Evolutionary conservation across 2,113 vertebrate genomes (phyloP).

Genomic region (Dasyurus viverrinus): DNA sequence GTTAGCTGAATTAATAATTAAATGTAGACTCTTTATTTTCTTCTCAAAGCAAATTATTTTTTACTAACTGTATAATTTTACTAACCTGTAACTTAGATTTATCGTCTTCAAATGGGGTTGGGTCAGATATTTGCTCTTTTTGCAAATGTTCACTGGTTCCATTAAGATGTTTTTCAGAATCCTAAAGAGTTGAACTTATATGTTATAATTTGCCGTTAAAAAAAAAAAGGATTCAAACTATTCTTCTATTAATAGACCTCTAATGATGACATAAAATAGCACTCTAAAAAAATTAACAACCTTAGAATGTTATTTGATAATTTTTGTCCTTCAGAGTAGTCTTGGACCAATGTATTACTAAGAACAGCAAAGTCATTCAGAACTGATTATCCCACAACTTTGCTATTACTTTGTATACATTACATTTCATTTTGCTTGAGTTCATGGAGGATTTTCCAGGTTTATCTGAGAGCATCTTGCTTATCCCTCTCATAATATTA

Average conservation of each 20-base stretch:
- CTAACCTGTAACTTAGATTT: slow-evolving; percentile 91
- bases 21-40: slow-evolving; percentile 4
- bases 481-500: too few species aligned
- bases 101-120: slow-evolving; percentile 81
- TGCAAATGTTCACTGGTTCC: slow-evolving; percentile 57
- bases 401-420: too few species aligned
- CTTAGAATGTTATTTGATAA: neutral
- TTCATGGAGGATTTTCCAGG: too few species aligned
- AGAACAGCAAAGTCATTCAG: too few species aligned
- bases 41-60: slow-evolving; percentile 9
- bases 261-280: neutral
- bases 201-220: neutral
- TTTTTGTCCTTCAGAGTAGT: too few species aligned
- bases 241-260: neutral
- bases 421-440: too few species aligned
- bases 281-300: neutral
- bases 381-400: too few species aligned
- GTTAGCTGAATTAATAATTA: neutral
- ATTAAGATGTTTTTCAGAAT: slow-evolving; percentile 15
- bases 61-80: slow-evolving; percentile 39
- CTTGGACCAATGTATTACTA: too few species aligned
- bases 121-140: slow-evolving; percentile 74
- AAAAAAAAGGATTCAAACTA: neutral
- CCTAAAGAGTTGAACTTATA: slow-evolving; percentile 54
- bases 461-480: too few species aligned